Evolutionary conservation across 2,113 vertebrate species (phyloP), one percentile per base, ranked within the genome.

Genomic region (Dendropsophus ebraccatus): DNA sequence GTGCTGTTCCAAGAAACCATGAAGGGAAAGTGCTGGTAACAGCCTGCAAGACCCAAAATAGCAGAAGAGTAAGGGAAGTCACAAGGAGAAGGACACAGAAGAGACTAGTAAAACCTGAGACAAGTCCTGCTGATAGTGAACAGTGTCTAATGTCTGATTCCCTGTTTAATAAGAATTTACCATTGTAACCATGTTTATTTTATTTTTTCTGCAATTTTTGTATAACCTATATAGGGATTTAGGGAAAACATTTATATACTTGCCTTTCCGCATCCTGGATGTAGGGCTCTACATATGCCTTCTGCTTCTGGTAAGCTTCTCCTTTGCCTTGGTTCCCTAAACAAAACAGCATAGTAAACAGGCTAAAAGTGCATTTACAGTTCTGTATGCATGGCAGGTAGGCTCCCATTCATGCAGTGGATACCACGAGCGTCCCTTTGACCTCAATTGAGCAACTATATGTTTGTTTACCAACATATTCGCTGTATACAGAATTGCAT

Each of bases 191-290:
- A 2, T 52, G 16, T 14, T 23, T 4, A 23, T 0, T 17, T n/a
- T n/a, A n/a, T 56, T 21, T 56, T 21, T 56, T 4, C 54, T 56
- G 19, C 17, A 54, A 47, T 47, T 47, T 47, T 10, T 5, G 4
- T 47, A 47, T 10, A 47, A 47, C 17, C 52, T 28, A 62, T 25
- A 62, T 10, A 25, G 17, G 28, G 2, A 3, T 28, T n/a, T 11
- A 65, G 4, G 11, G 7, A 65, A 0, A 30, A 56, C 54, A 23
- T 56, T 56, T 35, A 70, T 41, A 7, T 1, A 70, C 19, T 91
- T 94, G 96, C 95, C 94, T 94, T 90, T 91, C 89, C 87, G 89
- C 87, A 72, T 88, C 92, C 90, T 93, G 94, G 88, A 92, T 93
- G 90, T 92, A 91, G 0, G 94, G 91, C 70, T 94, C 93, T 85